These are phyloP conservation scores for Bursaphelenchus mucronatus DNA, from an alignment of 1,140 invertebrate genomes.

Conservation along the genomic window DNA sequence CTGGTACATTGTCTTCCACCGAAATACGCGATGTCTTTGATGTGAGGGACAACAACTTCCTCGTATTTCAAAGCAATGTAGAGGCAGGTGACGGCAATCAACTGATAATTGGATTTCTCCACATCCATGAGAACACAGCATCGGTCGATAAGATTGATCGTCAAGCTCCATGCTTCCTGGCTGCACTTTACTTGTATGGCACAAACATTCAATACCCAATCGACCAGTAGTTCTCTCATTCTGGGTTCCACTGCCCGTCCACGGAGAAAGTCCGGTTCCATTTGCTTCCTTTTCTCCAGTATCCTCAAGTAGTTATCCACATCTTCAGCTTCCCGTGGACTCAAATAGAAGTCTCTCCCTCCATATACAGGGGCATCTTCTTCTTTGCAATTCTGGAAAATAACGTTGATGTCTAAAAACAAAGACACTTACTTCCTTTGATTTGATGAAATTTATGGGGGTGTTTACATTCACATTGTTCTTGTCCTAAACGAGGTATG, in stretches of 20 bases:
- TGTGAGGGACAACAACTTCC: conserved; percentile 63
- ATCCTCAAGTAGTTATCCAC: conserved; percentile 15
- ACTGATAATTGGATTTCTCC: conserved; percentile 14
- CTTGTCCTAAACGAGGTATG: no score
- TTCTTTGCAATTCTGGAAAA: no score
- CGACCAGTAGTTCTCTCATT: conserved; percentile 84
- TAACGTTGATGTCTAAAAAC: no score
- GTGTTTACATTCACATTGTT: no score
- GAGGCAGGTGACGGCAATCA: conserved; percentile 42
- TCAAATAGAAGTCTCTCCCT: no score
- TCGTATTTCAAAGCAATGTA: conserved; percentile 62
- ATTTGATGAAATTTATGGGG: no score
- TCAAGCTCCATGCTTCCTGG: conserved; percentile 72
- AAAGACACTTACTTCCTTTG: no score
- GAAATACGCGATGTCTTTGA: conserved; percentile 62
- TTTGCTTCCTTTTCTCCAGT: background rate
- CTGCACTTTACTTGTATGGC: conserved; percentile 71
- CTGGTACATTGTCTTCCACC: background rate
- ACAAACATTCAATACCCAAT: conserved; percentile 87
- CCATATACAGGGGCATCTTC: no score
- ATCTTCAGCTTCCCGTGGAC: conserved; percentile 8
- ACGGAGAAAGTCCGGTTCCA: conserved; percentile 15
- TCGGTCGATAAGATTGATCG: conserved; percentile 72
- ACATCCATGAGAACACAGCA: conserved; percentile 12
- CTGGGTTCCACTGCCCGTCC: conserved; percentile 27